Evolutionary conservation across 2,888 invertebrate genomes (phyloP).

Genomic region (Chloroclystis v-ata): DNA sequence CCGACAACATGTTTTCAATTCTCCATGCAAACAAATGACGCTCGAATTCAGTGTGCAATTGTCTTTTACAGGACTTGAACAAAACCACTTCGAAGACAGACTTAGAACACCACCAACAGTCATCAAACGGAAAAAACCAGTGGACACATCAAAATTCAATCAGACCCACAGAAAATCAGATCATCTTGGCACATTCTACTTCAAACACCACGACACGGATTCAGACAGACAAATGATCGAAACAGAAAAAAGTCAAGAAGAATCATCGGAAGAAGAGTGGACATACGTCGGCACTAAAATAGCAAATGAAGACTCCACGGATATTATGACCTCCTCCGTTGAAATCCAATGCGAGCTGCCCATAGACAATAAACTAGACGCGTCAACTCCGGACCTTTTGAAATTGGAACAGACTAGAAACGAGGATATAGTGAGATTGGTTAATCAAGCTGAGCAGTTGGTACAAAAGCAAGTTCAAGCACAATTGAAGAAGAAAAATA

Average conservation of each 20-base stretch:
- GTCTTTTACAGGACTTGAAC: slow-evolving; percentile 52
- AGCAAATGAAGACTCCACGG: slow-evolving; percentile 67
- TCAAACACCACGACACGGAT: slow-evolving; percentile 91
- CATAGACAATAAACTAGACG: slow-evolving; percentile 56
- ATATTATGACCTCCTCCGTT: slow-evolving; percentile 73
- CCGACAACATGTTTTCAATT: neutral
- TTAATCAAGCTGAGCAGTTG: slow-evolving; percentile 88
- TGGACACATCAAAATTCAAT: slow-evolving; percentile 80
- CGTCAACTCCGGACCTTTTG: slow-evolving; percentile 67
- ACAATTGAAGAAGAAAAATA: slow-evolving; percentile 68
- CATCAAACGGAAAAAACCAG: slow-evolving; percentile 72
- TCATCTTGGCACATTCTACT: slow-evolving; percentile 90
- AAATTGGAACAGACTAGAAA: slow-evolving; percentile 69
- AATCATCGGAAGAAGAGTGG: slow-evolving; percentile 80
- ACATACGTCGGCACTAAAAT: slow-evolving; percentile 79
- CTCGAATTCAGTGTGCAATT: slow-evolving; percentile 13
- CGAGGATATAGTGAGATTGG: slow-evolving; percentile 85
- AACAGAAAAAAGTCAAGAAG: slow-evolving; percentile 68
- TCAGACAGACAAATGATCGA: slow-evolving; percentile 83
- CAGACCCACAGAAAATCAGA: slow-evolving; percentile 87
- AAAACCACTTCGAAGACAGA: slow-evolving; percentile 47
- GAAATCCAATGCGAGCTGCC: slow-evolving; percentile 70
- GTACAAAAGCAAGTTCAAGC: slow-evolving; percentile 78
- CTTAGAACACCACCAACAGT: slow-evolving; percentile 66
- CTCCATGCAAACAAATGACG: slow-evolving; percentile 16